Evolutionary conservation across 2,113 vertebrate genomes (phyloP).

Genomic region (Loxodonta africana): DNA sequence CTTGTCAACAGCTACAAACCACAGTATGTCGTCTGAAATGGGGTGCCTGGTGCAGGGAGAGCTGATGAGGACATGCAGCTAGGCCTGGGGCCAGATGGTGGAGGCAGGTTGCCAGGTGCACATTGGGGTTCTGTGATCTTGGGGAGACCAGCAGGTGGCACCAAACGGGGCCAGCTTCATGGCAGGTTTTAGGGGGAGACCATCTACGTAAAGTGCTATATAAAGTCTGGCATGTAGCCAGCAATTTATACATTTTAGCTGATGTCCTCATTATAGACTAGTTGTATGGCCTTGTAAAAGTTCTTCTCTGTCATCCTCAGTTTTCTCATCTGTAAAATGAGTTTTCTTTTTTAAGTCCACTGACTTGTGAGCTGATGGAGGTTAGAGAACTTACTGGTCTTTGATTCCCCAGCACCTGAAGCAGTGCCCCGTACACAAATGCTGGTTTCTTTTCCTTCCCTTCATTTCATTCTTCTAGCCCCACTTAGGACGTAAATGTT

Average conservation of each 20-base stretch:
- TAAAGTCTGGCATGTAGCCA: not conserved
- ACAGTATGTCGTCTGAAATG: not conserved
- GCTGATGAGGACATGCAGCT: too few relatives aligned
- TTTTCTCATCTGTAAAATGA: constrained; percentile 25
- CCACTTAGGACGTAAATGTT: not conserved
- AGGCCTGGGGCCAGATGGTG: not conserved
- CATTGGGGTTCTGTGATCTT: not conserved
- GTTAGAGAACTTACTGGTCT: not conserved
- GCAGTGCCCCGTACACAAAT: not conserved
- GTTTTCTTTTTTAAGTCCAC: not conserved
- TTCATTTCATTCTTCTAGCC: not conserved
- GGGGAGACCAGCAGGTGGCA: not conserved
- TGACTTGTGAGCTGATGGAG: not conserved
- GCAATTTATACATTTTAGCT: not conserved
- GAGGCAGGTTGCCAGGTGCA: not conserved
- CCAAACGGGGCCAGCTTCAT: not conserved
- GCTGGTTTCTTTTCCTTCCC: not conserved
- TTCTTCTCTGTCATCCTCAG: not conserved
- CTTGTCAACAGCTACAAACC: not conserved
- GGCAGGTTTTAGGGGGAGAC: not conserved
- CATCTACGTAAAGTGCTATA: not conserved
- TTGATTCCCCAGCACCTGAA: too few relatives aligned
- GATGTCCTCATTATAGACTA: not conserved
- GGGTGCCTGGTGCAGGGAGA: not conserved
- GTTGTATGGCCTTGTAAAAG: not conserved